phyloP scores from a whole-genome alignment of 2,113 vertebrate species.

The Girardinichthys multiradiatus region DNA sequence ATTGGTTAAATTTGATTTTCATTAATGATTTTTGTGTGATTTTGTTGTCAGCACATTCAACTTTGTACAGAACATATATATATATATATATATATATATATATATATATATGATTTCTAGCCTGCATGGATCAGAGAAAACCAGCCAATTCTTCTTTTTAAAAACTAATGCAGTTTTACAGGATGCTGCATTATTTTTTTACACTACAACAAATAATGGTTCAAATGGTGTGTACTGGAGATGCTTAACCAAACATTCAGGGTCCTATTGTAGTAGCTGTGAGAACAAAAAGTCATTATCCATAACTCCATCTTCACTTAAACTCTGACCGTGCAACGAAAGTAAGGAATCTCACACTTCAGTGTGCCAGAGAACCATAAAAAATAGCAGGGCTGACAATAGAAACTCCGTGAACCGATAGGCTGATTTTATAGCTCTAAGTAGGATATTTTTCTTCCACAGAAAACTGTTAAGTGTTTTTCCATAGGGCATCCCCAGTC shows the following conservation, averaged over 20 bases:
- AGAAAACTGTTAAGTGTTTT: constrained; percentile 17
- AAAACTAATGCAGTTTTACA: too few species aligned
- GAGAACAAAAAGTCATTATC: constrained; percentile 26
- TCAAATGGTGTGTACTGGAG: not conserved
- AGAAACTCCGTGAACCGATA: constrained; percentile 60
- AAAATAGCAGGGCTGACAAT: constrained; percentile 53
- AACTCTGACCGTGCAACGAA: constrained; percentile 50
- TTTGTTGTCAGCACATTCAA: too few species aligned
- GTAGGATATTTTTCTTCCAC: constrained; percentile 1
- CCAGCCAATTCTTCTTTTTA: too few species aligned
- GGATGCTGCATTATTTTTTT: not conserved
- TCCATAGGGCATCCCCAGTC: constrained; percentile 39
- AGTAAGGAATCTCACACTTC: constrained; percentile 54
- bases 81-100: too few species aligned
- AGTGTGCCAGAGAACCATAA: constrained; percentile 45
- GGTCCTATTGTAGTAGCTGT: constrained; percentile 10
- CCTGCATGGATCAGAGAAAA: too few species aligned
- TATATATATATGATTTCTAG: too few species aligned
- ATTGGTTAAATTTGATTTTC: too few species aligned
- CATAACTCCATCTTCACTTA: constrained; percentile 17
- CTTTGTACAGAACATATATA: too few species aligned
- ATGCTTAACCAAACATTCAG: not conserved
- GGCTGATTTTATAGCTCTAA: not conserved
- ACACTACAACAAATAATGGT: not conserved
- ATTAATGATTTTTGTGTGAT: too few species aligned